Base-by-base conservation (phyloP, 2,113 vertebrate genomes). In the Entelurus aequoreus region DNA sequence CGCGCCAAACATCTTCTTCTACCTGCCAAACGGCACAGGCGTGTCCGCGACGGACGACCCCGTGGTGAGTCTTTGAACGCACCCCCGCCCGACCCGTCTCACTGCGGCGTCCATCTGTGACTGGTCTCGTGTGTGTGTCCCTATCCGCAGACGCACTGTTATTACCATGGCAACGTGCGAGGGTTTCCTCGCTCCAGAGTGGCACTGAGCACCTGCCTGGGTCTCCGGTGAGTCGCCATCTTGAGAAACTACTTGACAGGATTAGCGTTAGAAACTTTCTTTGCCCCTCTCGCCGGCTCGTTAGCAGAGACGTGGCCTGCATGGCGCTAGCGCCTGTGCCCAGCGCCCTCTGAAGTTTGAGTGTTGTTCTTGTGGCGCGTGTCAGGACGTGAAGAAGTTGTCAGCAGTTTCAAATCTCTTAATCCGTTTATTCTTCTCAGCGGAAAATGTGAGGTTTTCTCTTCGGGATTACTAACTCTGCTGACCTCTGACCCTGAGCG, bases 161-260 rank as follows among this genome's bases (percentile, higher is more conserved):
- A 92, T 79, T 96, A 95, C 73, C 89, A 85, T 4, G 96, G 95
- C 6, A 72, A 12, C 0, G 88, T 90, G 7, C 63, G 0, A 58
- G 93, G 91, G 1, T 86, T 79, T 5, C 68, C 79, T 0, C 15
- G 69, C 35, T 95, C 94, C 63, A 87, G 92, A 78, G 94, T 84
- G 75, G 93, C 81, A 6, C 6, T 96, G 65, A 96, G 96, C n/a
- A 85, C 91, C 77, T 98, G 95, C 50, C 58, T 87, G 0, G 93
- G 94, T 5, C 87, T 98, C 72, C 92, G 95, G 95, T 98, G 88
- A 78, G 71, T 77, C 14, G 2, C 14, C 28, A 15, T 37, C 53
- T 13, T 36, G 10, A 14, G 36, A 38, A 10, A 10, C 28, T 35
- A 8, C 5, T 7, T 11, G 8, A 19, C 49, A 51, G 15, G 6